Conservation (phyloP, 2,797 vertebrate genomes). For the Rhinoraja longicauda region DNA sequence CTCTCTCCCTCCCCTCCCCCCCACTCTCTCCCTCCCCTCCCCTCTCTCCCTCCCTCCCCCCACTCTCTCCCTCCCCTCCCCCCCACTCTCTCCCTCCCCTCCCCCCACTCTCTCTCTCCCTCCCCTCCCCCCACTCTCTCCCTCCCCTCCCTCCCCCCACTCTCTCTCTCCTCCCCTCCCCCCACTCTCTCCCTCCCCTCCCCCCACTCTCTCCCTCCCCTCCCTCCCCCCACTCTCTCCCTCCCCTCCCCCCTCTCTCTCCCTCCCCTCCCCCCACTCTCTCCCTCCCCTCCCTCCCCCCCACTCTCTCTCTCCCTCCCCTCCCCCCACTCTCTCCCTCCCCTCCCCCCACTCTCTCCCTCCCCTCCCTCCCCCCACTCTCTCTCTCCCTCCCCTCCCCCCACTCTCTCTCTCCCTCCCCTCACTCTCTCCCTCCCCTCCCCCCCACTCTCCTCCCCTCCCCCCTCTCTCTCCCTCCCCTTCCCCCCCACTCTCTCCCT, state of each 20-base stretch:
- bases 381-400: too few relatives aligned
- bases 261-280: background rate
- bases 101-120: too few relatives aligned
- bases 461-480: background rate
- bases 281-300: too few relatives aligned
- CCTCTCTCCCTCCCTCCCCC: too few relatives aligned
- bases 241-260: too few relatives aligned
- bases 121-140: background rate
- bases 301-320: too few relatives aligned
- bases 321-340: background rate
- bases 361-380: too few relatives aligned
- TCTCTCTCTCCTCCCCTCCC: too few relatives aligned
- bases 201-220: too few relatives aligned
- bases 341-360: background rate
- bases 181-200: too few relatives aligned
- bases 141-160: background rate
- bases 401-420: background rate
- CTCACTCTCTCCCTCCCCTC: background rate
- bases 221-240: too few relatives aligned
- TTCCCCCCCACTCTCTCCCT: background rate
- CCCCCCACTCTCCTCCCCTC: background rate
- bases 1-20: background rate
- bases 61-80: background rate
- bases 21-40: too few relatives aligned
- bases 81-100: background rate